Percentiles rank a stretch among this genome's conserved stretches.
These are phyloP conservation scores for Capromys pilorides DNA, from an alignment of 2,797 vertebrate genomes.

Conservation along the genomic window DNA sequence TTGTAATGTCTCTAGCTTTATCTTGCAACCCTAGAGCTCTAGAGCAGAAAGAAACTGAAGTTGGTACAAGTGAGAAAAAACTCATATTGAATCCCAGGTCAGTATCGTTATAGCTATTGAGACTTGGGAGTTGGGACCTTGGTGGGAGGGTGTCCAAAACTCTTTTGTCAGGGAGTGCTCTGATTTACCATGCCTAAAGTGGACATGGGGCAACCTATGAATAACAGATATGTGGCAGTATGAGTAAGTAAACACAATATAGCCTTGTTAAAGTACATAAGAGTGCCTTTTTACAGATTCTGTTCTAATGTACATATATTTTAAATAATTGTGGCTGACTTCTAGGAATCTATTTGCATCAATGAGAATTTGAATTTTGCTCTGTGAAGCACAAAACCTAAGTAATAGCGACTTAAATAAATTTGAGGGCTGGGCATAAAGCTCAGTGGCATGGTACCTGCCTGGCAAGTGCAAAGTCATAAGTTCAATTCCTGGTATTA, in stretches of 20 bases:
- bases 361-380: constrained; percentile 38
- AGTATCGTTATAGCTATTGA: constrained; percentile 23
- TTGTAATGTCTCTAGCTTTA: constrained; percentile 46
- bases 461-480: too few species aligned
- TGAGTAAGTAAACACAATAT: not conserved
- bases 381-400: constrained; percentile 2
- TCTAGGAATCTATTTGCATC: constrained; percentile 28
- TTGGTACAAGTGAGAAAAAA: constrained; percentile 46
- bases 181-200: constrained; percentile 6
- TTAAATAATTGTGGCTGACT: constrained; percentile 7
- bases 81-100: not conserved
- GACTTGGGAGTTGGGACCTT: not conserved
- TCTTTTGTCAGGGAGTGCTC: not conserved
- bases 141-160: not conserved
- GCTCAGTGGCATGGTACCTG: too few species aligned
- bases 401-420: constrained; percentile 41
- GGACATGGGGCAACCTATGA: not conserved
- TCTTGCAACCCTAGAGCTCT: constrained; percentile 46
- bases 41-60: constrained; percentile 33
- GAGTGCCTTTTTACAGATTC: not conserved
- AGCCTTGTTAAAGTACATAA: not conserved
- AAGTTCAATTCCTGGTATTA: too few species aligned
- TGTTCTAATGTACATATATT: not conserved
- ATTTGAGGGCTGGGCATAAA: not conserved
- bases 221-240: constrained; percentile 10